A percentile compares a stretch with the other conserved stretches of the same genome.
Conservation (phyloP, 2,888 invertebrate species). For the Tinea semifulvella region DNA sequence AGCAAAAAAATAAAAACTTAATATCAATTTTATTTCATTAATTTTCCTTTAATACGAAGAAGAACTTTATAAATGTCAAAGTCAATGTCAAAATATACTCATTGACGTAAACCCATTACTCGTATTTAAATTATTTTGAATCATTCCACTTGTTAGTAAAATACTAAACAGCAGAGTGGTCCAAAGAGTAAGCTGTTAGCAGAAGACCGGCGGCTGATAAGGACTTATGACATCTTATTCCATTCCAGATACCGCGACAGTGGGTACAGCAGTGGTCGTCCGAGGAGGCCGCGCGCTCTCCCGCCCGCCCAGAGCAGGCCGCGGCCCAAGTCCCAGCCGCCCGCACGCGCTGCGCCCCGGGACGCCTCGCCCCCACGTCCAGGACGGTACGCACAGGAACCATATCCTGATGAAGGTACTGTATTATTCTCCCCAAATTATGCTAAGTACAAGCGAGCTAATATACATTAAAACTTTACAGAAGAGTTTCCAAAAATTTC, state of each 20-base stretch:
- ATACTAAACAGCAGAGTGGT: no score
- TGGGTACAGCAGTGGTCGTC: conserved; percentile 45
- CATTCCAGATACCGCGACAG: conserved; percentile 51
- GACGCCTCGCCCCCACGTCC: background rate
- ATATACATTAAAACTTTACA: conserved; percentile 22
- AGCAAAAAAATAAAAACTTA: background rate
- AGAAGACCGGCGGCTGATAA: no score
- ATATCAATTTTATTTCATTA: no score
- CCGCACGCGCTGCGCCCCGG: conserved; percentile 22
- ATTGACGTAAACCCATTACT: no score
- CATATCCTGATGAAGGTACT: background rate
- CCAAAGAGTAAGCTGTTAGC: no score
- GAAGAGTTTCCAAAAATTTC: conserved; percentile 56
- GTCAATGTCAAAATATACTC: no score
- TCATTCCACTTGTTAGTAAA: no score
- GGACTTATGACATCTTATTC: background rate
- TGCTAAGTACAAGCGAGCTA: background rate
- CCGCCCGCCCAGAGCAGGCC: conserved; percentile 19
- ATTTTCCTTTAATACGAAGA: no score
- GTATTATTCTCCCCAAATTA: background rate
- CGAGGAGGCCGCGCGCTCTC: conserved; percentile 27
- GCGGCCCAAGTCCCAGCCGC: conserved; percentile 40
- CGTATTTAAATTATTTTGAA: no score
- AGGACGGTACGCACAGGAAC: background rate
- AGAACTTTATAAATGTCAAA: no score